Evolutionary conservation across 2,888 invertebrate genomes (phyloP).

Genomic region (Taenaris catops): DNA sequence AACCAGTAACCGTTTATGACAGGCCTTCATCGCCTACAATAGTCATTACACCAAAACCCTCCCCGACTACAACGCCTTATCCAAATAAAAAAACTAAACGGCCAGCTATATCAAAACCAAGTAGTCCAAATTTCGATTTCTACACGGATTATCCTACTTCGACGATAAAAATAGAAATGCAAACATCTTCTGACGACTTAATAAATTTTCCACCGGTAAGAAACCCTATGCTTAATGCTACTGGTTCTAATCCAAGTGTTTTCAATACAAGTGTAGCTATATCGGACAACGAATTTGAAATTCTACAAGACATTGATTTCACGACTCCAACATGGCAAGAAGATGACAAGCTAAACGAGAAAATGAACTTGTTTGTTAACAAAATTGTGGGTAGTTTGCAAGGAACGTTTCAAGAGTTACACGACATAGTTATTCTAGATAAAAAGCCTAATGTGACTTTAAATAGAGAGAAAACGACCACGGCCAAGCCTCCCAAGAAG

Average conservation of each 20-base stretch:
- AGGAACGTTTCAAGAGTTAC: slow-evolving; percentile 89
- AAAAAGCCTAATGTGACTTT: slow-evolving; percentile 61
- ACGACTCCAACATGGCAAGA: slow-evolving; percentile 88
- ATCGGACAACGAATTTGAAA: slow-evolving; percentile 73
- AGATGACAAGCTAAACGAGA: slow-evolving; percentile 87
- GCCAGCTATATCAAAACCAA: slow-evolving; percentile 36
- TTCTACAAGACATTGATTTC: slow-evolving; percentile 80
- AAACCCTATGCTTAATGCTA: slow-evolving; percentile 89
- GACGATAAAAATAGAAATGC: slow-evolving; percentile 73
- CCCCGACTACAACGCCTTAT: slow-evolving; percentile 56
- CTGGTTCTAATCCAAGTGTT: slow-evolving; percentile 71
- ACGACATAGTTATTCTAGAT: slow-evolving; percentile 84
- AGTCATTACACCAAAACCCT: slow-evolving; percentile 85
- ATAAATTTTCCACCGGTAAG: slow-evolving; percentile 92
- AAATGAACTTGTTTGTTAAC: slow-evolving; percentile 90
- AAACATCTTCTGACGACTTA: slow-evolving; percentile 84
- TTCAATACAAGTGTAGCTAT: slow-evolving; percentile 74
- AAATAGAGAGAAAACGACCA: slow-evolving; percentile 42
- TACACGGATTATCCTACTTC: slow-evolving; percentile 52
- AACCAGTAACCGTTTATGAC: slow-evolving; percentile 56
- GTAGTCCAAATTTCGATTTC: slow-evolving; percentile 44
- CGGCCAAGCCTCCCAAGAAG: slow-evolving; percentile 57
- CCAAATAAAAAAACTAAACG: slow-evolving; percentile 42
- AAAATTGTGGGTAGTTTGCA: slow-evolving; percentile 91
- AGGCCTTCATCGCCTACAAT: slow-evolving; percentile 81